Evolutionary conservation across 2,888 invertebrate genomes (phyloP).

Genomic region (Alsophila aescularia): DNA sequence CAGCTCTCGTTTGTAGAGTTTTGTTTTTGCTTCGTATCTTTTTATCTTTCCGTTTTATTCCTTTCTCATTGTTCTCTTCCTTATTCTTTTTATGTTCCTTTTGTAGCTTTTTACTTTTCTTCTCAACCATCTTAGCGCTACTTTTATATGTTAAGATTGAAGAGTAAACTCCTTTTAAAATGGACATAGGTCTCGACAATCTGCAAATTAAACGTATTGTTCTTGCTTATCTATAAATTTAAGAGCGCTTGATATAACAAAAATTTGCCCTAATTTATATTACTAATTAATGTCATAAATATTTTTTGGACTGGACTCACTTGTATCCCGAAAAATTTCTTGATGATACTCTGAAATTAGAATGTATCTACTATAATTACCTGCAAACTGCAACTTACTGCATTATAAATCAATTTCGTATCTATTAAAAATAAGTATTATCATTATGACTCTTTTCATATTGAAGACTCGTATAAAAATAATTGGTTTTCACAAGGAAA

Average conservation of each 20-base stretch:
- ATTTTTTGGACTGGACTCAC: not conserved
- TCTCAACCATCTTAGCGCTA: not conserved
- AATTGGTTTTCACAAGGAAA: no score
- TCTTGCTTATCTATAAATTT: not conserved
- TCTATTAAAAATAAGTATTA: no score
- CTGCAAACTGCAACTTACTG: not conserved
- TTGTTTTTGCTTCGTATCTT: not conserved
- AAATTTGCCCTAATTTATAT: no score
- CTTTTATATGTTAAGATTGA: not conserved
- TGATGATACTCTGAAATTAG: not conserved
- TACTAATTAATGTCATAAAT: not conserved
- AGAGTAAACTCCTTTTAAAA: not conserved
- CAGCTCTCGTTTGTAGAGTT: not conserved
- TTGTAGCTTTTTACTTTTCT: not conserved
- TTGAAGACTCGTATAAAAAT: no score
- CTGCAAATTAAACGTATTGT: not conserved
- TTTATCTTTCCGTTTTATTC: not conserved
- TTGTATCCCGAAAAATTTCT: conserved; percentile 2
- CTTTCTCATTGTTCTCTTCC: not conserved
- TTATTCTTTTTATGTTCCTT: not conserved
- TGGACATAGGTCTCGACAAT: not conserved
- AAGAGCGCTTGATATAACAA: no score
- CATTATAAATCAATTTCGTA: no score
- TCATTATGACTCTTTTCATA: no score
- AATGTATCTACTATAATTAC: not conserved